Evolutionary conservation across 2,797 vertebrate genomes (phyloP).

Genomic region (Phoebastria nigripes): DNA sequence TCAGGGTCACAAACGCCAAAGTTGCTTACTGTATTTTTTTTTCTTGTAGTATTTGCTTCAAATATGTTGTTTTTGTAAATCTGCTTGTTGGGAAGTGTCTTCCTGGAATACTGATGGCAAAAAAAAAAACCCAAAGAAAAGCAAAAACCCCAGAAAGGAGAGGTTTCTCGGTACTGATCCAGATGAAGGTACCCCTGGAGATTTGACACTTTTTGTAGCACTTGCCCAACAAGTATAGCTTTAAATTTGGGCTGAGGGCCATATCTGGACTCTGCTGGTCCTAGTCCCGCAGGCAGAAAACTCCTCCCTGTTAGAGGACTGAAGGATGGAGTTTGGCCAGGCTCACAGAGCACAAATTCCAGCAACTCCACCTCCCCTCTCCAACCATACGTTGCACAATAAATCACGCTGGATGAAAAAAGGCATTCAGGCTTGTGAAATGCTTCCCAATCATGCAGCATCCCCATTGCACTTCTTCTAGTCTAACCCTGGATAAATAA

Average conservation of each 20-base stretch:
- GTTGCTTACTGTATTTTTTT: not conserved
- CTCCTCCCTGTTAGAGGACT: not conserved
- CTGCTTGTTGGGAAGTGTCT: not conserved
- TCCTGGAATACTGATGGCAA: not conserved
- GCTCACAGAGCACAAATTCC: not conserved
- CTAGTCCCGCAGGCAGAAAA: not conserved
- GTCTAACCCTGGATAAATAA: not conserved
- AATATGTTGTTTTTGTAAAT: not conserved
- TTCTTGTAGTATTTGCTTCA: not conserved
- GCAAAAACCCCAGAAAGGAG: not conserved
- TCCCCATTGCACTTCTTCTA: not conserved
- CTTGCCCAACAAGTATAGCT: not conserved
- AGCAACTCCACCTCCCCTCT: not conserved
- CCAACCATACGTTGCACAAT: not conserved
- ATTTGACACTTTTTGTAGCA: not conserved
- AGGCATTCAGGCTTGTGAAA: not conserved
- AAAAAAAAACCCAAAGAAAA: not conserved
- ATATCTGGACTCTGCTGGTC: not conserved
- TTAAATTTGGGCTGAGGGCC: not conserved
- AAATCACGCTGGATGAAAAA: not conserved
- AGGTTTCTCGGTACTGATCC: not conserved
- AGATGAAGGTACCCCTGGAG: not conserved
- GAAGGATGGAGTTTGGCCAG: not conserved
- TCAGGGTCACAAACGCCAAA: not conserved
- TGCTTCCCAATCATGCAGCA: not conserved